Evolutionary conservation across 2,888 invertebrate species (phyloP), one percentile per base, ranked within the genome.

Genomic region (Yponomeuta evonymella): DNA sequence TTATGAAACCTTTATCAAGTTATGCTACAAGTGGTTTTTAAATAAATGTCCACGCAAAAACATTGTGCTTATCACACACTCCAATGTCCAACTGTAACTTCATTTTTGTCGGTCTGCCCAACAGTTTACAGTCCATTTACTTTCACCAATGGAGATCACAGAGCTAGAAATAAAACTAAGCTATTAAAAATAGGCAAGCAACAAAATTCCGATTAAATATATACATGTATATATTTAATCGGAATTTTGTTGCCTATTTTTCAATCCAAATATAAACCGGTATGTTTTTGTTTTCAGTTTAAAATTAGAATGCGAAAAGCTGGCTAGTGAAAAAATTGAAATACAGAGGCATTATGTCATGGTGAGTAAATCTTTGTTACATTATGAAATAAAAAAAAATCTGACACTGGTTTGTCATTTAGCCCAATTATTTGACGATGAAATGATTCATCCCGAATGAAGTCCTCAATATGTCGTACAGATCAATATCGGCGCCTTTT

Each of bases 281-380:
- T 58, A 30, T 69, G 70, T 69, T 43, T 69, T 79, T 88, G 90
- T 88, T 94, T 94, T 81, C 94, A 95, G 95, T 88, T 93, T 97
- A 90, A 96, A 97, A 93, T 94, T 96, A 93, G 97, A 97, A 93
- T 96, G 96, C 90, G 97, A 97, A 92, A 97, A 97, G 90, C 91
- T 97, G 88, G 96, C 96, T 82, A 95, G 95, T 86, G 97, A 97
- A 93, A 97, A 97, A 93, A 96, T 96, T 81, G 96, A 97, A 93
- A 96, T 97, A 93, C 97, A 97, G 89, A 94, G 97, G 90, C 96
- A 97, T 93, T 97, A 97, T 93, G 96, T 97, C 78, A 97, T 97
- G 97, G 96, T 96, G 90, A 95, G 96, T 90, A 48, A 29, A 33
- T 15, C 68, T 68, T 58, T 15, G 15, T 58, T 58, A 12, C 51